A percentile compares a stretch with the other conserved stretches of the same genome.
phyloP scores from a whole-genome alignment of 2,113 vertebrate species.

The Thunnus thynnus region DNA sequence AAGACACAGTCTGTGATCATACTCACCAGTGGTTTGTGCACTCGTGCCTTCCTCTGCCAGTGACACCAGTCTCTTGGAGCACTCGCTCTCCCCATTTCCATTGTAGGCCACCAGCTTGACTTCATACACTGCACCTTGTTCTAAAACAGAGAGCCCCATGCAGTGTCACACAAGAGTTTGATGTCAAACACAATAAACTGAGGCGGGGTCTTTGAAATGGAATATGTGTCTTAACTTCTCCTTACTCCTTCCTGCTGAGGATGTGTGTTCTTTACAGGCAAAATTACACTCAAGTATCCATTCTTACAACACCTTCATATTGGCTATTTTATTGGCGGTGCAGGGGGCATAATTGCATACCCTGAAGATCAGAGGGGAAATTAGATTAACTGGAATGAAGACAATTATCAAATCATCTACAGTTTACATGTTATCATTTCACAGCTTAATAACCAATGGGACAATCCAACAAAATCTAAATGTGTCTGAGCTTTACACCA shows the following conservation, averaged over 20 bases:
- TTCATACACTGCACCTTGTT: constrained; percentile 81
- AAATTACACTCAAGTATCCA: no score
- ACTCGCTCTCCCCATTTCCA: constrained; percentile 84
- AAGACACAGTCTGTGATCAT: neutral
- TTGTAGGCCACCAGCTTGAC: constrained; percentile 85
- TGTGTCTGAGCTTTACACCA: neutral
- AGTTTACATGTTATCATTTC: neutral
- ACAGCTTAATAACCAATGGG: neutral
- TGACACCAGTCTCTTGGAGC: constrained; percentile 81
- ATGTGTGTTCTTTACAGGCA: neutral
- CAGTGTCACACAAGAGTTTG: neutral
- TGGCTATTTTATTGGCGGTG: neutral
- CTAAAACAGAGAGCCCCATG: constrained; percentile 51
- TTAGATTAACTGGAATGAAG: neutral
- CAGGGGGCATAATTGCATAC: no score
- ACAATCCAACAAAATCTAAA: neutral
- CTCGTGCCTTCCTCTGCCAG: constrained; percentile 72
- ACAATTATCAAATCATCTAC: neutral
- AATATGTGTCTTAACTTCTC: neutral
- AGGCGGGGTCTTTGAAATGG: neutral
- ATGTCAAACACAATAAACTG: neutral
- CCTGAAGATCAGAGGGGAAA: neutral
- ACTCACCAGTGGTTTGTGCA: constrained; percentile 73
- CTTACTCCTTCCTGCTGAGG: neutral
- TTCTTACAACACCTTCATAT: neutral